A percentile compares a stretch with the other conserved stretches of the same genome.
These are phyloP conservation scores for Alloscopus bannaensis DNA, from an alignment of 2,888 invertebrate genomes.

Conservation along the genomic window DNA sequence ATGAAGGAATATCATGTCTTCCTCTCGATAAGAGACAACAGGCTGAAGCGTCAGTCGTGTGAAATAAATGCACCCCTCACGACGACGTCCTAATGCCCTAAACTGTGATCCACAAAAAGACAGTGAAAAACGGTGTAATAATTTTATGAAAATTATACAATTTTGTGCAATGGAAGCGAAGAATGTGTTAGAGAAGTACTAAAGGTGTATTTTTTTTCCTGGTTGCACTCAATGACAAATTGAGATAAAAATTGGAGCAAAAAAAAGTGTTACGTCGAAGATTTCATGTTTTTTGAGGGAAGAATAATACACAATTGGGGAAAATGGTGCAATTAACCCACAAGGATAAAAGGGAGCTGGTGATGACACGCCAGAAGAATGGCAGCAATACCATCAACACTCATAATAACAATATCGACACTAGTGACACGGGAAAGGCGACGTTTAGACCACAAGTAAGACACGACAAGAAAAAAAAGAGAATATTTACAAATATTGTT, in stretches of 20 bases:
- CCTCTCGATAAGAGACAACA: no score
- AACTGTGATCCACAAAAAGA: no score
- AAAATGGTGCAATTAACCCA: constrained; percentile 59
- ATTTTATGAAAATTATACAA: neutral
- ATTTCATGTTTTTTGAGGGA: no score
- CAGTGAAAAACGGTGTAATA: no score
- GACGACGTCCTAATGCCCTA: no score
- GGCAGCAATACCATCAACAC: neutral
- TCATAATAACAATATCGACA: constrained; percentile 28
- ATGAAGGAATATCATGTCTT: constrained; percentile 1
- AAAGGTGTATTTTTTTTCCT: neutral
- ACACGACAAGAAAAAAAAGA: neutral
- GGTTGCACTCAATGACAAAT: no score
- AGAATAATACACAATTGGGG: no score
- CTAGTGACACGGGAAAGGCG: constrained; percentile 45
- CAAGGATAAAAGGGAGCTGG: constrained; percentile 47
- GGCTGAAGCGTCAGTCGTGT: no score
- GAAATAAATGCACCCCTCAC: no score
- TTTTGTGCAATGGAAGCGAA: constrained; percentile 1
- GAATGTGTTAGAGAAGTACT: neutral
- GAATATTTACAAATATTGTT: neutral
- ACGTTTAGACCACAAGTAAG: constrained; percentile 61
- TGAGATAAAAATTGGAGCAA: no score
- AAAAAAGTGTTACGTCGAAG: no score
- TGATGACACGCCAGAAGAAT: constrained; percentile 44